Evolutionary conservation across 35 echinoderm and acorn worm species (phyloP).

Genomic region (Lytechinus variegatus): DNA sequence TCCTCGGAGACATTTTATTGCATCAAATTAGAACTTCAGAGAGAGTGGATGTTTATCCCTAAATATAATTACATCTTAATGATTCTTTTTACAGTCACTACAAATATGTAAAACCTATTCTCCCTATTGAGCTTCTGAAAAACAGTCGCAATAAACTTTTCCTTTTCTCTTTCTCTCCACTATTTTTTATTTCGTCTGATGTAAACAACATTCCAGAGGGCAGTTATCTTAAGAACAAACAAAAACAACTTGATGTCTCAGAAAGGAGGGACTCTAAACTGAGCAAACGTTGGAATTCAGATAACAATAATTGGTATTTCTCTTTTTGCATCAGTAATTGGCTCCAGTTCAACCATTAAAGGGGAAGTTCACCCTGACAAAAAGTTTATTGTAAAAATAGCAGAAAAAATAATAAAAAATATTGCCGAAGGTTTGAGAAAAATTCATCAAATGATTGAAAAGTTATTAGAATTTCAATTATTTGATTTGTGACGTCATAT

Average conservation of each 20-base stretch:
- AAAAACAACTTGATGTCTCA: not conserved
- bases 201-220: slow-evolving; percentile 2
- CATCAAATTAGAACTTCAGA: no score
- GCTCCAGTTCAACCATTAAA: not conserved
- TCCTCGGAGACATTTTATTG: no score
- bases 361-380: no score
- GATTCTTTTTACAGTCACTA: no score
- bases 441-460: no score
- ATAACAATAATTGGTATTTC: slow-evolving; percentile 7
- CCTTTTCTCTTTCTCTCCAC: not conserved
- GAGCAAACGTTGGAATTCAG: not conserved
- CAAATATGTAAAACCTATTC: not conserved
- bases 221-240: slow-evolving; percentile 4
- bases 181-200: not conserved
- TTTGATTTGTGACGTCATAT: no score
- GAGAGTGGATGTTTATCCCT: no score
- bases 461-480: no score
- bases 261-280: not conserved
- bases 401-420: no score
- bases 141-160: not conserved
- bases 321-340: not conserved
- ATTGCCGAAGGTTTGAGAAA: no score
- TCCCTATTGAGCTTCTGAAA: not conserved
- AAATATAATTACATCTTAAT: no score
- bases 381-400: no score